Evolutionary conservation across 2,113 vertebrate species (phyloP).

Genomic region (Rhegmatorhina hoffmannsi): DNA sequence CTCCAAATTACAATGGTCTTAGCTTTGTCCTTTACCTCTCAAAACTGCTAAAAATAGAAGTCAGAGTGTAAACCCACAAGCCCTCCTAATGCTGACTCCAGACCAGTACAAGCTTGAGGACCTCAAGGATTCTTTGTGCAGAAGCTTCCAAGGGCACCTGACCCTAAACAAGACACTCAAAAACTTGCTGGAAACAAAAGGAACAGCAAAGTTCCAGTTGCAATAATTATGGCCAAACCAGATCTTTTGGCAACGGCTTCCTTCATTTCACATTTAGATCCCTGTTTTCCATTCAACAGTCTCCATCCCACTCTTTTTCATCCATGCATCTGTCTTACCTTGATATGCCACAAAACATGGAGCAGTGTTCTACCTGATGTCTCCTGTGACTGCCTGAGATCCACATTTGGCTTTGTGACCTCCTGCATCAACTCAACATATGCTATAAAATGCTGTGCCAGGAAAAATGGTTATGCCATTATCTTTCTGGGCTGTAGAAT

Average conservation of each 20-base stretch:
- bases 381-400: neutral
- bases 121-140: neutral
- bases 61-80: neutral
- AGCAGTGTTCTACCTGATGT: neutral
- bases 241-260: neutral
- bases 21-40: neutral
- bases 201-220: neutral
- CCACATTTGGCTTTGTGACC: neutral
- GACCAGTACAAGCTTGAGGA: neutral
- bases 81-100: neutral
- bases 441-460: fast-evolving
- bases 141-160: neutral
- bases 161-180: neutral
- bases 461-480: neutral
- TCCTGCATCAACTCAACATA: neutral
- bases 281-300: neutral
- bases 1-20: neutral
- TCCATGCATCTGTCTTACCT: neutral
- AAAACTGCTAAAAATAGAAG: neutral
- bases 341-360: fast-evolving
- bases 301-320: neutral
- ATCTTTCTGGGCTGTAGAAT: neutral
- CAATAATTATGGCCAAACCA: neutral
- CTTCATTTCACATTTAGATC: neutral
- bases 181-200: neutral